Evolutionary conservation across 2,888 invertebrate species (phyloP), one percentile per base, ranked within the genome.

Genomic region (Pseudoips prasinana): DNA sequence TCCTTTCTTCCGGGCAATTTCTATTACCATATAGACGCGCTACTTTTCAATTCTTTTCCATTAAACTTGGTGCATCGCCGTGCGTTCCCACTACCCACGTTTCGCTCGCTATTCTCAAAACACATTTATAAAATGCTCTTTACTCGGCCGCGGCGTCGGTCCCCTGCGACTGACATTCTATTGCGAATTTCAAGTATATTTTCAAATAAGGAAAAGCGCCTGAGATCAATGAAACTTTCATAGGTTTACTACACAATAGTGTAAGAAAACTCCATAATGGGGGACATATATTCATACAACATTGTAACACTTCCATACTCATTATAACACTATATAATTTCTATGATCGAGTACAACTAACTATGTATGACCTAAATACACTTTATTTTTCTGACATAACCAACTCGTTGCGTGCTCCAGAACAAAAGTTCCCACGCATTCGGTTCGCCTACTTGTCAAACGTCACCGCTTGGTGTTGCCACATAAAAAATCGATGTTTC

Each of bases 21-120:
- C 82, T 86, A 88, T 88, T 88, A 87, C 86, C 88, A 88, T 88
- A 88, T 87, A 88, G 88, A 88, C 81, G 77, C 78, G 86, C 84
- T 85, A 85, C 85, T 88, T 87, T 87, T 88, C 87, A 87, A 87
- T 87, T 87, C 88, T 87, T 87, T 87, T 87, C 87, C 86, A 88
- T 87, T 88, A 87, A 87, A 88, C 77, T 88, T 83, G 83, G 81
- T 83, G 81, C 85, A 85, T 82, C 77, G 82, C 62, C 60, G 75
- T 83, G 85, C 84, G 84, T 85, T 84, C 64, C 70, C 64, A 56
- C 56, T 48, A 53, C 42, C 64, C 66, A 64, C 66, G 71, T 73
- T 73, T 74, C 66, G 70, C 63, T 70, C 66, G 60, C 73, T 74
- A 73, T 79, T 77, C 77, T 80, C 73, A 77, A 79, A 85, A 86